Conservation (phyloP, 2,888 invertebrate genomes). For the Spicauda simplicius region DNA sequence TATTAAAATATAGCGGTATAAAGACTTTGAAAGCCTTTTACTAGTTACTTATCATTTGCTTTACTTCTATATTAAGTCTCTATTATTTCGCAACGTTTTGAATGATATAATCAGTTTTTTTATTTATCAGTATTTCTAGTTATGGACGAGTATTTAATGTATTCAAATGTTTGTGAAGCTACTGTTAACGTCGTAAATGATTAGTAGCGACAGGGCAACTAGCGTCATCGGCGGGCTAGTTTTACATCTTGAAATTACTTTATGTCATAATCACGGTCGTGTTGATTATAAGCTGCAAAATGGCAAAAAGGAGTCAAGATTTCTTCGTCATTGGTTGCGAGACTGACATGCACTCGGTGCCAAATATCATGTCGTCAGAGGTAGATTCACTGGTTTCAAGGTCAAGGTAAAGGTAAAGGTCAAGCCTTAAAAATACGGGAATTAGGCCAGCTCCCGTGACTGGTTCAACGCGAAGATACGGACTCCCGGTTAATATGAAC, state of each 20-base stretch:
- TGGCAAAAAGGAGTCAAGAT: constrained; percentile 70
- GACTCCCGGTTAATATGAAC: constrained; percentile 56
- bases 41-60: not conserved
- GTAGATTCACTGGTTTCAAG: constrained; percentile 63
- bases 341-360: constrained; percentile 71
- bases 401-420: constrained; percentile 47
- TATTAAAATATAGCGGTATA: not conserved
- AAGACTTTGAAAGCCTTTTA: not conserved
- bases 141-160: too few relatives aligned
- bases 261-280: too few relatives aligned
- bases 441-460: constrained; percentile 65
- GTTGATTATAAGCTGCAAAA: constrained; percentile 49
- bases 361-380: constrained; percentile 66
- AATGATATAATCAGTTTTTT: too few relatives aligned
- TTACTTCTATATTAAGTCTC: too few relatives aligned
- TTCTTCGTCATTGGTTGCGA: constrained; percentile 68
- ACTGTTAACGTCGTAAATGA: not conserved
- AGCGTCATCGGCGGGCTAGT: too few relatives aligned
- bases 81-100: too few relatives aligned
- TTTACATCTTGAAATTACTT: too few relatives aligned
- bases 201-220: not conserved
- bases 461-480: constrained; percentile 77
- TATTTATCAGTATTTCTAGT: too few relatives aligned
- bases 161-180: too few relatives aligned
- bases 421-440: constrained; percentile 48